Percentiles rank a stretch among this genome's conserved stretches.
These are phyloP conservation scores for Galagoides demidoff DNA, from an alignment of 2,797 vertebrate genomes.

Conservation along the genomic window DNA sequence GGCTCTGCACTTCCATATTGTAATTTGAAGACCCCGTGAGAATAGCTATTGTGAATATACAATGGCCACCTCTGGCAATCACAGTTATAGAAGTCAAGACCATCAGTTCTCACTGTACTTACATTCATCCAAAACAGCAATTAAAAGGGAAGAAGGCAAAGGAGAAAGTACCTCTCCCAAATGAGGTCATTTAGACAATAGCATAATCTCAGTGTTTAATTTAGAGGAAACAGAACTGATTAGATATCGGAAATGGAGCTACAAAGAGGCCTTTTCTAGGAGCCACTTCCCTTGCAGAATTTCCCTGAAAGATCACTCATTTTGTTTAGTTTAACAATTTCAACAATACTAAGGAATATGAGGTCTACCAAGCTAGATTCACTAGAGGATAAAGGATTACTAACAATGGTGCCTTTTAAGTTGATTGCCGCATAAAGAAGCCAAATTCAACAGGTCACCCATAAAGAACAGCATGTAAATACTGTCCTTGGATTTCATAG, in stretches of 20 bases:
- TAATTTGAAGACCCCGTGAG: not conserved
- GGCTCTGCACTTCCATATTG: not conserved
- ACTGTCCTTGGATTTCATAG: constrained; percentile 17
- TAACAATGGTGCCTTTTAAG: constrained; percentile 23
- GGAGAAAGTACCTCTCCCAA: constrained; percentile 49
- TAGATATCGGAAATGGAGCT: constrained; percentile 40
- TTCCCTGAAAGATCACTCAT: constrained; percentile 24
- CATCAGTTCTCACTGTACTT: not conserved
- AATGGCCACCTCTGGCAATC: not conserved
- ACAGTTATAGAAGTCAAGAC: not conserved
- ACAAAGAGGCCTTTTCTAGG: constrained; percentile 6
- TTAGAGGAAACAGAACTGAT: constrained; percentile 47
- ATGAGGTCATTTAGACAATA: constrained; percentile 52
- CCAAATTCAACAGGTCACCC: not conserved
- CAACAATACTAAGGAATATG: constrained; percentile 18
- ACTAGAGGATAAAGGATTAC: constrained; percentile 32
- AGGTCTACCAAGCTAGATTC: constrained; percentile 15
- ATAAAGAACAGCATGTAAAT: constrained; percentile 41
- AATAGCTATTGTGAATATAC: not conserved
- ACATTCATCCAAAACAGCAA: constrained; percentile 58
- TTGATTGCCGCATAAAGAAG: not conserved
- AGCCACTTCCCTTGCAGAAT: not conserved
- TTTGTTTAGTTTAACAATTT: constrained; percentile 53
- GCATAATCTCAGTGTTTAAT: constrained; percentile 45
- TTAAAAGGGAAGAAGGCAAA: constrained; percentile 42